These are phyloP conservation scores for Therioaphis trifolii DNA, from an alignment of 2,888 invertebrate genomes.

Conservation along the genomic window DNA sequence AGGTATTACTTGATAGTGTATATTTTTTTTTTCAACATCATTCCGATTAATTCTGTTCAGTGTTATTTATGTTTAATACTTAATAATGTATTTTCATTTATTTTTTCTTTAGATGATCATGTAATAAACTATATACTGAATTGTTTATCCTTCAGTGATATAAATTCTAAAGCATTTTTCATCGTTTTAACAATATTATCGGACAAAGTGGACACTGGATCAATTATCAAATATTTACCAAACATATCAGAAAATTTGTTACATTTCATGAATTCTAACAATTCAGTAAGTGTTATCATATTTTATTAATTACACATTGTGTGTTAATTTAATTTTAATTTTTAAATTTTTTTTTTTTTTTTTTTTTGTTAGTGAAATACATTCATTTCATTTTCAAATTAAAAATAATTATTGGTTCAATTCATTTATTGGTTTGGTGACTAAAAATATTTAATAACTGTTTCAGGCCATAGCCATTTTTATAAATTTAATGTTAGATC, in stretches of 20 bases:
- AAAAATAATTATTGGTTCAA: neutral
- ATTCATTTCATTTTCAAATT: neutral
- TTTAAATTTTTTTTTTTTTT: too few relatives aligned
- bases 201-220: conserved; percentile 21
- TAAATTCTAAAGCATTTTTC: conserved; percentile 51
- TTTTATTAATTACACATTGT: too few relatives aligned
- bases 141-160: conserved; percentile 1
- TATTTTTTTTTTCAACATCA: too few relatives aligned
- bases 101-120: conserved; percentile 36
- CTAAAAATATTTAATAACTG: conserved; percentile 52
- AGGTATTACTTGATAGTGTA: conserved; percentile 62
- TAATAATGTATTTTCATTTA: neutral
- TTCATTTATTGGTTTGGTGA: neutral
- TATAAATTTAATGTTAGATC: conserved; percentile 71
- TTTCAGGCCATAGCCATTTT: conserved; percentile 72
- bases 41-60: too few relatives aligned
- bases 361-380: neutral
- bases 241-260: conserved; percentile 17
- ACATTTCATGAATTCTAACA: conserved; percentile 27
- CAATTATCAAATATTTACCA: conserved; percentile 33
- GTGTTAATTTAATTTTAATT: too few relatives aligned
- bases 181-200: conserved; percentile 39
- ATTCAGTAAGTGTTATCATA: conserved; percentile 7
- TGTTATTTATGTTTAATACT: too few relatives aligned
- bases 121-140: conserved; percentile 13